phyloP scores from a whole-genome alignment of 2,797 vertebrate genomes.

The Astyanax mexicanus region DNA sequence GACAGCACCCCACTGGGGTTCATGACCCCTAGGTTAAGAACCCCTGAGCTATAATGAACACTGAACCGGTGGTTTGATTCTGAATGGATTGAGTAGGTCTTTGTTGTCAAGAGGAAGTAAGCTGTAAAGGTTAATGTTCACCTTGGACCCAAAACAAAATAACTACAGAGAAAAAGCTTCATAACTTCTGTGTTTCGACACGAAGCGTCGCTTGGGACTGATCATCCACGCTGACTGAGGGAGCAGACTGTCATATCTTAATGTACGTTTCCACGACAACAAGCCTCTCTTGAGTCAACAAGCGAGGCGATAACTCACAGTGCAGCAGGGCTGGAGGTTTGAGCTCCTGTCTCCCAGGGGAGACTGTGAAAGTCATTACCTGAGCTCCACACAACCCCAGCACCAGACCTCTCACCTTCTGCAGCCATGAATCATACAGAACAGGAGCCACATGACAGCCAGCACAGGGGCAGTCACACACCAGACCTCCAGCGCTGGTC shows the following conservation, averaged over 20 bases:
- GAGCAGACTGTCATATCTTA: conserved; percentile 42
- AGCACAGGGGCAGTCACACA: neutral
- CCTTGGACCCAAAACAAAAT: conserved; percentile 29
- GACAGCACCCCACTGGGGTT: no score
- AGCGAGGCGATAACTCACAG: conserved; percentile 47
- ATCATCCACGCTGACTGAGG: conserved; percentile 1
- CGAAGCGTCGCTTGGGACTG: conserved; percentile 4
- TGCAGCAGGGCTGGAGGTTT: conserved; percentile 6
- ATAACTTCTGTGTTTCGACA: conserved; percentile 15
- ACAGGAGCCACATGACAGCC: conserved; percentile 21
- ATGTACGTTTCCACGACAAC: conserved; percentile 72
- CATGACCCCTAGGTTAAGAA: no score
- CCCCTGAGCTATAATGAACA: neutral
- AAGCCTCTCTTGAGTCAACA: conserved; percentile 67
- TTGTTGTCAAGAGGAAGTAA: neutral
- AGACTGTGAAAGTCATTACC: conserved; percentile 57
- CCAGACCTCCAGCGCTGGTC: neutral
- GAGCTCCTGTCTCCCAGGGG: conserved; percentile 22
- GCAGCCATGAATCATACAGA: conserved; percentile 20
- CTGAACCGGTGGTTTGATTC: neutral
- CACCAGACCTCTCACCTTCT: conserved; percentile 17
- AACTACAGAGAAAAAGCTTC: conserved; percentile 19
- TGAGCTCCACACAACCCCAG: conserved; percentile 10
- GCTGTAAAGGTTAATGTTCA: conserved; percentile 29
- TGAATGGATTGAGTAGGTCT: neutral